phyloP scores from a whole-genome alignment of 2,888 invertebrate species.

The Luffia ferchaultella region DNA sequence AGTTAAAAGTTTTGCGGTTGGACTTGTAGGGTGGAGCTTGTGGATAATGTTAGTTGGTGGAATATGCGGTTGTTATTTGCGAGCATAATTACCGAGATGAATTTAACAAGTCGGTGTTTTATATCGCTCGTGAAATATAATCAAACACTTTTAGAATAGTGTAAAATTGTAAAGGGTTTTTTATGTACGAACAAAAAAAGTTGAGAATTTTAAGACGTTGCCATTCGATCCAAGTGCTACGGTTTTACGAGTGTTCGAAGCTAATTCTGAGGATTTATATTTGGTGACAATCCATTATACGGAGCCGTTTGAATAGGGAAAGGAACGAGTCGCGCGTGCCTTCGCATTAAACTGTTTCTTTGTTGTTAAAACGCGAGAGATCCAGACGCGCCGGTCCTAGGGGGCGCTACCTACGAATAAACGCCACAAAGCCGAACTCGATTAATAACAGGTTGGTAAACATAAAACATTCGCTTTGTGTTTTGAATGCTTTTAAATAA shows the following conservation, averaged over 20 bases:
- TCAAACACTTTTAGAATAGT: too few relatives aligned
- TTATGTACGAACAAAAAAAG: background rate
- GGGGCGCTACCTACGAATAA: conserved; percentile 30
- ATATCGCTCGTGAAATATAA: too few relatives aligned
- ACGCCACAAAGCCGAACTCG: conserved; percentile 22
- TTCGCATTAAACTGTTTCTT: conserved; percentile 55
- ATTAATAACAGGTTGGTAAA: conserved; percentile 19
- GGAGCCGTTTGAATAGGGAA: conserved; percentile 28
- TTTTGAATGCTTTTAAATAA: background rate
- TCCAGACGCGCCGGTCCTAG: conserved; percentile 37
- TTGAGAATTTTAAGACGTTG: background rate
- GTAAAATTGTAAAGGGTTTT: too few relatives aligned
- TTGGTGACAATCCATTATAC: conserved; percentile 20
- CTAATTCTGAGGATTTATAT: conserved; percentile 27
- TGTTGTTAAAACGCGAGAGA: conserved; percentile 45
- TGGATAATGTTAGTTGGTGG: too few relatives aligned
- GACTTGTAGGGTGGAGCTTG: too few relatives aligned
- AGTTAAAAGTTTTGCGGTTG: too few relatives aligned
- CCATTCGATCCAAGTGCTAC: background rate
- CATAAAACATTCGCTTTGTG: conserved; percentile 1
- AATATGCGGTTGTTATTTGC: too few relatives aligned
- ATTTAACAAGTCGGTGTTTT: too few relatives aligned
- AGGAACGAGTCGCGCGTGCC: conserved; percentile 46
- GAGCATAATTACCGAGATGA: too few relatives aligned
- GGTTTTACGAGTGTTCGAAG: conserved; percentile 10